Base-by-base conservation (phyloP, 2,888 invertebrate genomes). In the Lasioglossum zephyrum region DNA sequence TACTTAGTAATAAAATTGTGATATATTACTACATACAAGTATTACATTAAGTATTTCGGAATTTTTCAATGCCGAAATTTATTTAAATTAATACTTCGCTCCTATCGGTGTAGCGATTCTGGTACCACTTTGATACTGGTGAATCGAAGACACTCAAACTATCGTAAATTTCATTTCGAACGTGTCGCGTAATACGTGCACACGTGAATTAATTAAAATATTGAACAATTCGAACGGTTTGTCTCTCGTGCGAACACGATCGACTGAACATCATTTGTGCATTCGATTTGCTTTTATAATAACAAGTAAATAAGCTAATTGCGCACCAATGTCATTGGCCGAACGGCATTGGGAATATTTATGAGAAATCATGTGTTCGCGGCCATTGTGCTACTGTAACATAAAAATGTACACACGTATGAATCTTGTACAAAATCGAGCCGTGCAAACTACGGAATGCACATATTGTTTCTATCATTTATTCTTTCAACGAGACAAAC, bases 21-120 rank as follows among this genome's bases (percentile, higher is more conserved):
- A 81, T 88, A 82, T 78, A 82, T 78, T 79, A 57, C 31, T 47
- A 81, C 5, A n/a, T 39, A 77, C 8, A 80, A 83, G 47, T 84
- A 84, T 72, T 81, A 82, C 70, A 6, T 75, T 31, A 26, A 1
- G 31, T 73, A 73, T 76, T 75, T 47, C 31, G 39, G 31, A 63
- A 60, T 41, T 79, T 69, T 16, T 44, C 44, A 26, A 18, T 44
- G 44, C 47, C 36, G 57, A 57, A n/a, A 57, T 57, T n/a, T n/a
- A n/a, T 11, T 57, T 57, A n/a, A 57, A 31, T 72, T 41, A 18
- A n/a, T 36, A 66, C 13, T 69, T 60, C 36, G 44, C 39, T 76
- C n/a, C 6, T 44, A 36, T 9, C n/a, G 44, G n/a, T 36, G 70
- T n/a, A 31, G n/a, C 5, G 18, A 47, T 63, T 60, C 26, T 26